Evolutionary conservation across 2,888 invertebrate genomes (phyloP), one percentile per base, ranked within the genome.

Genomic region (Thyatira batis): DNA sequence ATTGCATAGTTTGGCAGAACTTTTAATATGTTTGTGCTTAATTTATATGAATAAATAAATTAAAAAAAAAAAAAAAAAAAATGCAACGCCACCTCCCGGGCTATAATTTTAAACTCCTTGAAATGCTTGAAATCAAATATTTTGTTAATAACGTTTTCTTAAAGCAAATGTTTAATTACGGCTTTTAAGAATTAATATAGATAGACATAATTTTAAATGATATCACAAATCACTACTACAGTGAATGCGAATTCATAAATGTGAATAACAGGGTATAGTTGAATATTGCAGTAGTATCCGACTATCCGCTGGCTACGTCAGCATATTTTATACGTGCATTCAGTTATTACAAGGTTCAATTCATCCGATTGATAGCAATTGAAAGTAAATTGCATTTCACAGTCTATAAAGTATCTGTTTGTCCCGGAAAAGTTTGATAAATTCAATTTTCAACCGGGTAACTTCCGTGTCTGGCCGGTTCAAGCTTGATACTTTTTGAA

Each of bases 351-450:
- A 74, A 70, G 76, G 69, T 71, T 67, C 74, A 75, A 73, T 78
- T 76, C 80, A 73, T 69, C 54, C 71, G 75, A 86, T 84, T 83
- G 80, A 81, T 84, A 80, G 77, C 84, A 81, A 88, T 86, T 82
- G 85, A 84, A 84, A 82, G 79, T 79, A 87, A 86, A 87, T 87
- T 86, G 85, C 82, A 87, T 88, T 89, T 87, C 85, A 87, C 89
- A 87, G 85, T 84, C 87, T 85, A 86, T 87, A 83, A 88, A 87
- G 83, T 85, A 84, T 84, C 86, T 88, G 83, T 89, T 87, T 89
- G 87, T 89, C 80, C 80, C 83, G 80, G 81, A 80, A 86, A 89
- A 89, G 81, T 89, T 89, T 88, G 82, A 88, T 87, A 87, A 89
- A 89, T 89, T 89, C 85, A 89, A 88, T 89, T 89, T 88, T 87